Percentiles rank a stretch among this genome's conserved stretches.
Evolutionary conservation across 2,888 invertebrate species (phyloP).

Genomic region (Scaptomyza reducta): DNA sequence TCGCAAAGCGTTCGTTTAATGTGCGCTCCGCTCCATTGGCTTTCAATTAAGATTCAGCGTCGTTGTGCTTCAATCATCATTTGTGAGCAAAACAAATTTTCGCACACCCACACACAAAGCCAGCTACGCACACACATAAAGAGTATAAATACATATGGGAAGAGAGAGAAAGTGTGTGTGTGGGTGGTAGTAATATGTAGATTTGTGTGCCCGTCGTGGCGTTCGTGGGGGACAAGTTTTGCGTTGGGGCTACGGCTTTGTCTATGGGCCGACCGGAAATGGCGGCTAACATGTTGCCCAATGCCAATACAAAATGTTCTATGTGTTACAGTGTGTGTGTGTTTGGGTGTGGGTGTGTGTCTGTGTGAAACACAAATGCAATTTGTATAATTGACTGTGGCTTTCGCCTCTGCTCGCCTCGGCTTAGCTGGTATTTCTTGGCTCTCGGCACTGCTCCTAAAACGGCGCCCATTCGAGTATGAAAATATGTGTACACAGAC

Average conservation of each 20-base stretch:
- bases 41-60: constrained; percentile 59
- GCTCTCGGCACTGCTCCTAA: constrained; percentile 5
- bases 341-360: too few relatives aligned
- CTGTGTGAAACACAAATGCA: constrained; percentile 63
- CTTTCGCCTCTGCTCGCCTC: constrained; percentile 50
- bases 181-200: constrained; percentile 33
- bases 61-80: constrained; percentile 57
- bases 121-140: not conserved
- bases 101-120: constrained; percentile 30
- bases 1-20: constrained; percentile 13
- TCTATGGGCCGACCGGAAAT: constrained; percentile 46
- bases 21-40: constrained; percentile 37
- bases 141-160: not conserved
- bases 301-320: constrained; percentile 47
- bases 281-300: constrained; percentile 64
- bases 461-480: constrained; percentile 49
- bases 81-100: constrained; percentile 60
- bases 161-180: not conserved
- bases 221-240: constrained; percentile 20
- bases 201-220: constrained; percentile 45
- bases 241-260: constrained; percentile 32
- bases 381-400: constrained; percentile 79
- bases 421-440: constrained; percentile 7
- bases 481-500: constrained; percentile 20
- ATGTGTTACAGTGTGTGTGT: not conserved